Evolutionary conservation across 2,797 vertebrate species (phyloP), one percentile per base, ranked within the genome.

Genomic region (Todus mexicanus): DNA sequence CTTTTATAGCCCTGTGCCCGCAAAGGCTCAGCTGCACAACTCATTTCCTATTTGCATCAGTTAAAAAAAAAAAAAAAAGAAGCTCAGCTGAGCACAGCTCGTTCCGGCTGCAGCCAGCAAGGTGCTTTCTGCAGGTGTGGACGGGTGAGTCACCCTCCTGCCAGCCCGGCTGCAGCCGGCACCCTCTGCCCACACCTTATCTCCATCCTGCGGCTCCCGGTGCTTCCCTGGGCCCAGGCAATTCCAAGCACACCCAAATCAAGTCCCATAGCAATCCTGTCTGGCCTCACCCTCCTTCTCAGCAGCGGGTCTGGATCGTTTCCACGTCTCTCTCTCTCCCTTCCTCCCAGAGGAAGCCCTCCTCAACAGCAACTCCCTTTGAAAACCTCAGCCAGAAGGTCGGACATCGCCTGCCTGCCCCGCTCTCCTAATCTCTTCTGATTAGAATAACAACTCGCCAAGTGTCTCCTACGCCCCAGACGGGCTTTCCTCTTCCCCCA

Each of bases 281-380:
- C 94, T 93, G 84, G 93, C 93, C 92, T 90, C 92, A 79, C 94
- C 92, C 92, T 95, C 60, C 82, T 90, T 90, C 94, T 92, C 93
- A 87, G 90, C 81, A 74, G 37, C 85, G 60, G 77, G 43, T 63
- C 93, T 95, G 94, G 92, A 92, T 56, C 5, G 2, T 27, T 76
- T 90, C 95, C 94, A 92, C 0, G 11, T 23, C 81, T 93, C 77
- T 40, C 22, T 64, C 23, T 84, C 82, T 70, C 81, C 92, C 85
- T 93, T 85, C 90, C 90, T 92, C 79, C 93, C 71, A 56, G 74
- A 89, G 94, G 88, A 96, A 93, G 76, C 45, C n/a, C 18, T 76
- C 68, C 76, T 71, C 51, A 45, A 75, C 13, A 86, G 85, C 80
- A 81, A 9, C 83, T 92, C 81, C 83, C 89, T 42, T 40, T 8